phyloP scores from a whole-genome alignment of 1,140 invertebrate species.

The Trichogramma pretiosum region DNA sequence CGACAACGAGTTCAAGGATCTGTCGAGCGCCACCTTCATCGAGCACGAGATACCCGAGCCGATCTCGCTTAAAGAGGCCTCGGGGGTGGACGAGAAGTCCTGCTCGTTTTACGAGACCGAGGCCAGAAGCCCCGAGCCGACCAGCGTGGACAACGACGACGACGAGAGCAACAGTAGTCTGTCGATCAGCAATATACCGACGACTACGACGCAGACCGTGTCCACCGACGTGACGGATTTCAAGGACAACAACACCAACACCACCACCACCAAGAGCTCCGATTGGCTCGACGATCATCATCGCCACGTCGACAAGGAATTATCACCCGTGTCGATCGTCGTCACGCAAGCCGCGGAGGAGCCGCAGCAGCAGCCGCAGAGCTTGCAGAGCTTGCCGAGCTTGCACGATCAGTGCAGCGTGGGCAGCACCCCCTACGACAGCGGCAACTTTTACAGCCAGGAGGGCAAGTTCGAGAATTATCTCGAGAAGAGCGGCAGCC shows the following conservation, averaged over 20 bases:
- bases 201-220: too few relatives aligned
- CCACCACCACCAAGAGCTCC: slow-evolving; percentile 25
- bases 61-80: slow-evolving; percentile 25
- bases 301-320: too few relatives aligned
- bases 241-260: background rate
- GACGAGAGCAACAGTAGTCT: background rate
- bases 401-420: slow-evolving; percentile 7
- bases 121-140: background rate
- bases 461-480: slow-evolving; percentile 8
- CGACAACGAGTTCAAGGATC: background rate
- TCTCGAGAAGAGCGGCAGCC: slow-evolving; percentile 9
- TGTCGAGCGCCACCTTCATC: background rate
- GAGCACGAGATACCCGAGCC: slow-evolving; percentile 11
- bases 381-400: too few relatives aligned
- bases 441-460: slow-evolving; percentile 8
- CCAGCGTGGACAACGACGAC: slow-evolving; percentile 4
- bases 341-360: background rate
- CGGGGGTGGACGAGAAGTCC: slow-evolving; percentile 24
- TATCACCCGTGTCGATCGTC: background rate
- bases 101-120: slow-evolving; percentile 22
- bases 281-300: slow-evolving; percentile 21
- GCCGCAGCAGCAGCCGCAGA: background rate
- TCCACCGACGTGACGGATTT: background rate
- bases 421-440: slow-evolving; percentile 4
- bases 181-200: background rate